A percentile compares a stretch with the other conserved stretches of the same genome.
These are phyloP conservation scores for Volucella zonaria DNA, from an alignment of 2,888 invertebrate genomes.

Conservation along the genomic window DNA sequence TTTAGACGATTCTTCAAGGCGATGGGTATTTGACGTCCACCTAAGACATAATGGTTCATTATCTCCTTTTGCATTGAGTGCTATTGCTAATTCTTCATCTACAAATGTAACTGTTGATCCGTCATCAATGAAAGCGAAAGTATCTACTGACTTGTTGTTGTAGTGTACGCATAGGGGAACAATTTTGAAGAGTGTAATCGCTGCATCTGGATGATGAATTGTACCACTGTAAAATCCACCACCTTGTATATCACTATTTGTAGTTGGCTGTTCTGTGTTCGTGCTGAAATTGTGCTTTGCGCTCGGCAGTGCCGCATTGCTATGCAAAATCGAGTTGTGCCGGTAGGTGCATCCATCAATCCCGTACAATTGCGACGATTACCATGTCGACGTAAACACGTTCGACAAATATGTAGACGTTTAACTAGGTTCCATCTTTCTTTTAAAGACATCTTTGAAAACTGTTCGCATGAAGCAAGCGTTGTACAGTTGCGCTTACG, in stretches of 20 bases:
- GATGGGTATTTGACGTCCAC: too few relatives aligned
- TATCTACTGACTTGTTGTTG: constrained; percentile 11
- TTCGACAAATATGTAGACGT: background rate
- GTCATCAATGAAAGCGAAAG: too few relatives aligned
- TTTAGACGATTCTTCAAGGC: too few relatives aligned
- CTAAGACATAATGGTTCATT: too few relatives aligned
- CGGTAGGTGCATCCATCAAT: constrained; percentile 7
- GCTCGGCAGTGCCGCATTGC: constrained; percentile 6
- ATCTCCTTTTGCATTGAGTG: too few relatives aligned
- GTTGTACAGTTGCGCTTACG: constrained; percentile 11
- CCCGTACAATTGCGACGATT: constrained; percentile 26
- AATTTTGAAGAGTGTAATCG: background rate
- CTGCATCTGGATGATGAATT: background rate
- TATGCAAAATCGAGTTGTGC: constrained; percentile 53
- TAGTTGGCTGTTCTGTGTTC: background rate
- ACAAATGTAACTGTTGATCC: too few relatives aligned
- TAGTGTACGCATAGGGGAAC: constrained; percentile 16
- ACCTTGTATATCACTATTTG: background rate
- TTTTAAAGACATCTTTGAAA: background rate
- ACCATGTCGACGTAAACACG: constrained; percentile 37
- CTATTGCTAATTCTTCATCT: too few relatives aligned
- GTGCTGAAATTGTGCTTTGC: constrained; percentile 9
- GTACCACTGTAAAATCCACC: constrained; percentile 21
- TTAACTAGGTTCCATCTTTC: background rate
- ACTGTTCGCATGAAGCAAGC: constrained; percentile 3